Evolutionary conservation across 2,888 invertebrate genomes (phyloP).

Genomic region (Synergus gifuensis): DNA sequence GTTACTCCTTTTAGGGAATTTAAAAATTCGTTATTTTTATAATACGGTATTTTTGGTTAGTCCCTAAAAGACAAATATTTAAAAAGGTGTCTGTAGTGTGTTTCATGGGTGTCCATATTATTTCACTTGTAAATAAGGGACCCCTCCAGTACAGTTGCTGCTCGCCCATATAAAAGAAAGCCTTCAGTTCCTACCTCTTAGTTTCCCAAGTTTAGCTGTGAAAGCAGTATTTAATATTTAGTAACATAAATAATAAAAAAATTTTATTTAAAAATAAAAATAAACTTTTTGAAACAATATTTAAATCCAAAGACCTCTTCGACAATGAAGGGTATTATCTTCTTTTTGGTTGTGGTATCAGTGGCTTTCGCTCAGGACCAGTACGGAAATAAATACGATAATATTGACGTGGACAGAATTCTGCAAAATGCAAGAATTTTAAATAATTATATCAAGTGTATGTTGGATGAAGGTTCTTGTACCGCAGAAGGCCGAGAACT

Average conservation of each 20-base stretch:
- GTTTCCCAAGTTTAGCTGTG: constrained; percentile 23
- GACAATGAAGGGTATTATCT: constrained; percentile 58
- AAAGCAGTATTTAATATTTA: neutral
- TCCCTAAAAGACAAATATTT: too few relatives aligned
- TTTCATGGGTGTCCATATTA: neutral
- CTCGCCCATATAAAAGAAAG: constrained; percentile 35
- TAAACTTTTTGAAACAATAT: neutral
- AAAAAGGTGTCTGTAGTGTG: neutral
- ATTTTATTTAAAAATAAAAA: neutral
- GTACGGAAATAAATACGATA: constrained; percentile 80
- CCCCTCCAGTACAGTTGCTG: constrained; percentile 11
- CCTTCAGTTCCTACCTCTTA: neutral
- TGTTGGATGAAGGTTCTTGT: constrained; percentile 82
- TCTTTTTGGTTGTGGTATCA: constrained; percentile 64
- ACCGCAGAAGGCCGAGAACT: constrained; percentile 82
- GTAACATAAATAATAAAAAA: neutral
- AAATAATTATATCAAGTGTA: constrained; percentile 82
- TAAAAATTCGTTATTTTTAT: too few relatives aligned
- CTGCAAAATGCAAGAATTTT: constrained; percentile 80
- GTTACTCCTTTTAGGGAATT: too few relatives aligned
- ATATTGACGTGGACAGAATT: constrained; percentile 81
- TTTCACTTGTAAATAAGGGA: constrained; percentile 8
- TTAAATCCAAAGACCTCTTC: neutral
- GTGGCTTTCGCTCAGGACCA: constrained; percentile 62
- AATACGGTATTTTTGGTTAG: too few relatives aligned